Evolutionary conservation across 2,888 invertebrate species (phyloP).

Genomic region (Brachypalpus laphriformis): DNA sequence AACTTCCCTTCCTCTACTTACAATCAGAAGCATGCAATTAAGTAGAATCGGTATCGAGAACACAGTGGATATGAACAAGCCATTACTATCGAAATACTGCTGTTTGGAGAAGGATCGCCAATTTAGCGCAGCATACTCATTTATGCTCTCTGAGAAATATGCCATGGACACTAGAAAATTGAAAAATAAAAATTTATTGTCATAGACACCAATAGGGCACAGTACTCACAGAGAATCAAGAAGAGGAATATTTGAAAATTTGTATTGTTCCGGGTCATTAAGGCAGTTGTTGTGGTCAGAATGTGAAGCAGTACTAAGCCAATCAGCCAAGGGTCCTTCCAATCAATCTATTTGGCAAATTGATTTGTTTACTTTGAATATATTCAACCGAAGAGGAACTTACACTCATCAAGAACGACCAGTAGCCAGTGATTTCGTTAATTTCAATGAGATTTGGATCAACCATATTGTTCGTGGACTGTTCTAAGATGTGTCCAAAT

Average conservation of each 20-base stretch:
- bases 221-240: conserved; percentile 89
- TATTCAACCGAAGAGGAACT: conserved; percentile 80
- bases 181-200: conserved; percentile 16
- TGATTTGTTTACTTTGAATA: conserved; percentile 19
- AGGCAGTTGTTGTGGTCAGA: conserved; percentile 89
- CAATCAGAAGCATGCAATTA: conserved; percentile 97
- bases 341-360: conserved; percentile 88
- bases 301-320: conserved; percentile 90
- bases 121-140: conserved; percentile 93
- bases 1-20: conserved; percentile 87
- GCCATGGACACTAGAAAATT: conserved; percentile 89
- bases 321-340: conserved; percentile 94
- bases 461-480: conserved; percentile 79
- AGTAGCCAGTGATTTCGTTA: conserved; percentile 89
- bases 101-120: conserved; percentile 95
- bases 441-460: conserved; percentile 87
- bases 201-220: neutral
- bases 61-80: conserved; percentile 95
- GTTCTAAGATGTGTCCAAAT: neutral
- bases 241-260: conserved; percentile 94
- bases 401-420: conserved; percentile 91
- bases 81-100: conserved; percentile 97
- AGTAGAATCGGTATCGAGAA: conserved; percentile 96
- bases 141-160: conserved; percentile 95
- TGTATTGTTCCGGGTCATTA: conserved; percentile 92